A percentile compares a stretch with the other conserved stretches of the same genome.
Evolutionary conservation across 2,888 invertebrate species (phyloP).

Genomic region (Sphaerophoria taeniata): DNA sequence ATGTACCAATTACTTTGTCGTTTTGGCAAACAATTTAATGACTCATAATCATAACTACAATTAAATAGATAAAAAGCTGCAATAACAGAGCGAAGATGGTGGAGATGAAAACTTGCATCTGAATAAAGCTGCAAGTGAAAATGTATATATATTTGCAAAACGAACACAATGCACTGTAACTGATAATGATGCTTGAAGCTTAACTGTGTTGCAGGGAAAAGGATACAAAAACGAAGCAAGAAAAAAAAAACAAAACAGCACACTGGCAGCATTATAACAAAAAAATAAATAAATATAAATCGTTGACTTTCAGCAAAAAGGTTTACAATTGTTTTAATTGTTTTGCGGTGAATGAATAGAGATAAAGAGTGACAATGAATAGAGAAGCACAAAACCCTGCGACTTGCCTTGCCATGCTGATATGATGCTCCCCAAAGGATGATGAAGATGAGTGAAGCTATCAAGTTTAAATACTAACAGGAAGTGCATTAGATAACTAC

Average conservation of each 20-base stretch:
- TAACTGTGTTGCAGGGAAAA: conserved; percentile 37
- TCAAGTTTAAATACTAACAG: conserved; percentile 30
- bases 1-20: conserved; percentile 66
- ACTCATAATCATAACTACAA: conserved; percentile 59
- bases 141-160: conserved; percentile 18
- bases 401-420: too few relatives aligned
- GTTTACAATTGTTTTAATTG: conserved; percentile 42
- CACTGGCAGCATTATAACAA: conserved; percentile 41
- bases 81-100: conserved; percentile 53
- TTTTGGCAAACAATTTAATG: conserved; percentile 69
- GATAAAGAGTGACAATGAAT: conserved; percentile 59
- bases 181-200: conserved; percentile 47
- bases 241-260: conserved; percentile 29
- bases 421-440: conserved; percentile 6
- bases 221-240: conserved; percentile 27
- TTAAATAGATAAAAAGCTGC: conserved; percentile 59
- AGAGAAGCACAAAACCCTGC: conserved; percentile 3
- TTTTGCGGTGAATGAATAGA: conserved; percentile 36
- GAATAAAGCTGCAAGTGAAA: conserved; percentile 61
- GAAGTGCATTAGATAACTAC: conserved; percentile 33
- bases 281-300: conserved; percentile 56
- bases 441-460: conserved; percentile 8
- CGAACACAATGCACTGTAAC: conserved; percentile 35
- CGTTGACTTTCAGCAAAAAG: conserved; percentile 49
- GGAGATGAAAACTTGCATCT: conserved; percentile 62